Base-by-base conservation (phyloP, 2,888 invertebrate genomes). In the Sarcophaga subvicina region DNA sequence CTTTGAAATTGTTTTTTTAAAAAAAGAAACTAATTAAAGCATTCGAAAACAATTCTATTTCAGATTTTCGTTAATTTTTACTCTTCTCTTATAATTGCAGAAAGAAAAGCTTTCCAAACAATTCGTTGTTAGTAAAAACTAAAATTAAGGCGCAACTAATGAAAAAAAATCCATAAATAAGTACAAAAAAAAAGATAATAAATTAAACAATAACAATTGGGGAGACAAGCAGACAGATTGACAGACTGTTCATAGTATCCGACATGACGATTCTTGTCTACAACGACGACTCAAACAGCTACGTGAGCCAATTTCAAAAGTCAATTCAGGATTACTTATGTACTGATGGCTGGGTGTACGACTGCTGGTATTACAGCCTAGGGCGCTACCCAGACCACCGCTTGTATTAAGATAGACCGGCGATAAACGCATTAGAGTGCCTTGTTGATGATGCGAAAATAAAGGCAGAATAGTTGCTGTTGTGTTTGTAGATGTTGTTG, bases 271-370 rank as follows among this genome's bases (percentile, higher is more conserved):
- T 17, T 90, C 89, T 62, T 89, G 88, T 63, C 90, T 81, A 62
- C 88, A 90, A 60, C 89, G 89, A 47, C 89, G 88, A 82, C 88
- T 88, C 67, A 90, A 87, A 60, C 90, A 89, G 37, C 88, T 88
- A 70, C 89, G 89, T 67, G 90, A 89, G 8, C 88, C 88, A 20
- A 89, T 88, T 67, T 89, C 90, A 77, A 88, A 90, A 22, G 88
- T 87, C 75, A 90, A 89, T 73, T 90, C 90, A 25, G 88, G 89
- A 83, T 89, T 89, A 77, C 89, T 89, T 22, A 90, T 88, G 47
- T 89, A 90, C 79, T 89, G 89, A 78, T 89, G 89, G 71, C 89
- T 88, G 80, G 88, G 88, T 47, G 88, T 78, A 73, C 86, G 89
- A 79, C 85, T 89, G 80, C 88, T 86, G 12, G 71, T 79, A 45